A percentile compares a stretch with the other conserved stretches of the same genome.
These are phyloP conservation scores for Agapornis roseicollis DNA, from an alignment of 2,113 vertebrate species.

Conservation along the genomic window DNA sequence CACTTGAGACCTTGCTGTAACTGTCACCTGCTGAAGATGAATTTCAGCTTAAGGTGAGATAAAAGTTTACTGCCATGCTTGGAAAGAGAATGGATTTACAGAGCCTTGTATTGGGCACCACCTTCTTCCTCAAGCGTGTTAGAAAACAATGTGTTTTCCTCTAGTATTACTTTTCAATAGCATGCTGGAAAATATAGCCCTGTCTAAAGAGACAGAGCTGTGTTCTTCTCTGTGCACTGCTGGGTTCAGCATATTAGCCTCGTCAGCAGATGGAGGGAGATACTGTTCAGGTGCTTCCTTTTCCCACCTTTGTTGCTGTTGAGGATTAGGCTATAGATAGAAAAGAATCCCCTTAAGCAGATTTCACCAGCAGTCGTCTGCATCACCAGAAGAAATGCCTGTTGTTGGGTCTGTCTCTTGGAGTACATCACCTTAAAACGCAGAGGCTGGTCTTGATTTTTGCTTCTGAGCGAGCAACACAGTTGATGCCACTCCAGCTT, in stretches of 20 bases:
- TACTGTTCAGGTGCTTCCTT: not conserved
- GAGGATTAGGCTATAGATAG: not conserved
- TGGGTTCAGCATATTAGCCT: not conserved
- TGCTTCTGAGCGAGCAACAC: fast-evolving
- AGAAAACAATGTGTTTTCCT: not conserved
- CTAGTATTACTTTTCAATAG: not conserved
- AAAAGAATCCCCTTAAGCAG: not conserved
- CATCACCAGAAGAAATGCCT: not conserved
- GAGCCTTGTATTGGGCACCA: not conserved
- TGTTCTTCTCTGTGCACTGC: not conserved
- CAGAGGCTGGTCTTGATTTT: not conserved
- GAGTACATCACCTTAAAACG: not conserved
- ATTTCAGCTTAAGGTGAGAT: not conserved
- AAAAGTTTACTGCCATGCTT: not conserved
- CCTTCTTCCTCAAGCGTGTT: not conserved
- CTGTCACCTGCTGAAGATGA: not conserved
- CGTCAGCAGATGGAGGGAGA: not conserved
- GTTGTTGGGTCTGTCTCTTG: not conserved
- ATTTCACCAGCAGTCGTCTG: not conserved
- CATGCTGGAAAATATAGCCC: not conserved
- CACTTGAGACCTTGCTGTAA: not conserved
- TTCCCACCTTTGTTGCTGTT: not conserved
- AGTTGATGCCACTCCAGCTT: not conserved
- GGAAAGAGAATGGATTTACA: not conserved
- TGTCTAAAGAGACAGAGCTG: not conserved